Base-by-base conservation (phyloP, 1,140 invertebrate genomes). In the Drosophila punjabiensis region DNA sequence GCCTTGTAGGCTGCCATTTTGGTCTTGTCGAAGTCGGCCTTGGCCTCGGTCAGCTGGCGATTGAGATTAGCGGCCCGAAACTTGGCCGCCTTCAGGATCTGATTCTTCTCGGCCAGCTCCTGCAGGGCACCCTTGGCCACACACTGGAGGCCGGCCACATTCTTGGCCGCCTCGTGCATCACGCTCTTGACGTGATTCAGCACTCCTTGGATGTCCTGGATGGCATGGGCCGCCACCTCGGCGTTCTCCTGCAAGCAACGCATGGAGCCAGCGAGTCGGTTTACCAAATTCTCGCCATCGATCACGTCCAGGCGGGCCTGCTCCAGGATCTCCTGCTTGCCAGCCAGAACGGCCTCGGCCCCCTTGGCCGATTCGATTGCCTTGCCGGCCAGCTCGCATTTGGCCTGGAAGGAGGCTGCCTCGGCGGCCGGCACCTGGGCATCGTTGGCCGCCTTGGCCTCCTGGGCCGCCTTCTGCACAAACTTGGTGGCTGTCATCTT, bases 1-100 rank as follows among this genome's bases (percentile, higher is more conserved):
- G 55, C 55, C 55, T 39, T 39, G 55, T 58, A 58, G 20, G 55
- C 55, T 3, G 55, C 35, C 55, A 58, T 24, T 14, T 58, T 58
- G 35, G 55, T 58, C 55, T 39, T 58, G 14, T 58, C 55, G 0
- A 58, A 58, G 14, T 58, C 55, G 0, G 35, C 14, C 55, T n/a
- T 39, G 55, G 55, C 55, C 8, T 58, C 55, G 5, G 35, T 1
- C 37, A 58, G 5, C 55, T 58, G 55, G 9, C 55, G 55, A 7
- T 10, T 16, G 4, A 58, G 14, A 1, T 39, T 58, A 0, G 10
- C 55, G 1, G 55, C 55, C 0, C 55, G 55, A 13, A 28, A 16
- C 20, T 58, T 24, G 37, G 55, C 33, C 5, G 55, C 55, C 20
- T 39, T 39, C 14, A 58, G 1, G 5, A 58, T 58, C 5, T 58